Evolutionary conservation across 2,888 invertebrate genomes (phyloP), one percentile per base, ranked within the genome.

Genomic region (Diarsia brunnea): DNA sequence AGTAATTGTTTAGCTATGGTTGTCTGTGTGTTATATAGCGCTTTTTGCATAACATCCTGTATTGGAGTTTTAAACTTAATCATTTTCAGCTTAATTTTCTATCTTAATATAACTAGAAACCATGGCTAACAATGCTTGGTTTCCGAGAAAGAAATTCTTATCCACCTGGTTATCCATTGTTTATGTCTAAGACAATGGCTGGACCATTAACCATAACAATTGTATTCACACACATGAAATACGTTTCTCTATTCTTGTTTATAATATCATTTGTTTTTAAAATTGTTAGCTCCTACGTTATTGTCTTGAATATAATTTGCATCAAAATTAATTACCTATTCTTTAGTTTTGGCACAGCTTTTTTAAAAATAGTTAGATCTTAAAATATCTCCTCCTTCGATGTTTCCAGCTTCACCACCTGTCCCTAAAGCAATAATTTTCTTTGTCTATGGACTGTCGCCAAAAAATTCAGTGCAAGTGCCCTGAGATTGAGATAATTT

Each of bases 401-500:
- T 78, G 80, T 70, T 72, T 89, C 83, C 84, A 87, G 80, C 67
- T 64, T 49, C 47, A 53, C 73, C 90, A 90, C 87, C 89, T 89
- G 88, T 84, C 85, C 73, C 71, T 63, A 51, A 69, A 73, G 63
- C 67, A 81, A 89, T 89, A 74, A 87, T 79, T 86, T 73, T 69
- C 47, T 70, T 80, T 87, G 83, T 87, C 81, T 78, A 87, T 92
- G 92, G 92, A 87, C 81, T 58, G 69, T 47, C 75, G 92, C 93
- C 93, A 93, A 92, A 89, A 87, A 88, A 68, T 67, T 63, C 38
- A 21, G 70, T 67, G 65, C 69, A 69, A 73, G 64, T 80, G 83
- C 78, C 79, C 84, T 55, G 78, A 58, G 65, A 74, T 77, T 82
- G n/a, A 67, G 72, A 82, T 81, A 85, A 81, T 84, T 84, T 78